These are phyloP conservation scores for Taenioides sp. DNA, from an alignment of 2,797 vertebrate species.

Conservation along the genomic window DNA sequence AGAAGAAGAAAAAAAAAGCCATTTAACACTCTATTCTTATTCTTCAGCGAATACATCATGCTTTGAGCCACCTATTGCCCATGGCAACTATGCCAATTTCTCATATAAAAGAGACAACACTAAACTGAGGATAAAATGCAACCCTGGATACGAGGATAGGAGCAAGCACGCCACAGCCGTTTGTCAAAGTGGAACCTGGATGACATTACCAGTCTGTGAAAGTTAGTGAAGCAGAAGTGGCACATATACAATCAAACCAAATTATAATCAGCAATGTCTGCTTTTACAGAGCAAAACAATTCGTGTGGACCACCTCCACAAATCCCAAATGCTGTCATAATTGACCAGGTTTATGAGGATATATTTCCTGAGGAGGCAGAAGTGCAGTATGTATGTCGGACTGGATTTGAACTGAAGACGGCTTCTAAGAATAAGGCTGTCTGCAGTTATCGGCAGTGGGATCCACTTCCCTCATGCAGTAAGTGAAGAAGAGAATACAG, in stretches of 20 bases:
- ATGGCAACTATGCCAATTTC: neutral
- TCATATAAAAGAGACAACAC: rapidly evolving
- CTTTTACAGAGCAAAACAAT: neutral
- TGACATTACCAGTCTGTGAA: conserved; percentile 38
- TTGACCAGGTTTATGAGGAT: conserved; percentile 9
- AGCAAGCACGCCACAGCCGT: rapidly evolving
- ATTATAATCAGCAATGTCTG: neutral
- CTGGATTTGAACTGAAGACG: neutral
- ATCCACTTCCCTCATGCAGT: neutral
- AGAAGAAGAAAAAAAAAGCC: too few relatives aligned
- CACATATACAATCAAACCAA: neutral
- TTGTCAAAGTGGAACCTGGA: conserved; percentile 51
- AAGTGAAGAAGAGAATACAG: neutral
- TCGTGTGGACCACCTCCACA: conserved; percentile 38
- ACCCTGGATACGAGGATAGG: conserved; percentile 9
- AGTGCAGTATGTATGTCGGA: conserved; percentile 14
- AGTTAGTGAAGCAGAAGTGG: conserved; percentile 41
- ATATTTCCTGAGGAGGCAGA: neutral
- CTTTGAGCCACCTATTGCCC: conserved; percentile 19
- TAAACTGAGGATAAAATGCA: conserved; percentile 12
- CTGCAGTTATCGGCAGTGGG: neutral
- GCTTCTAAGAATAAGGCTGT: neutral
- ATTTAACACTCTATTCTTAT: too few relatives aligned
- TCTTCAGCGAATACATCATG: conserved; percentile 39
- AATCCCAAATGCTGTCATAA: conserved; percentile 39